Evolutionary conservation across 1,140 invertebrate species (phyloP).

Genomic region (Parasteatoda tepidariorum): DNA sequence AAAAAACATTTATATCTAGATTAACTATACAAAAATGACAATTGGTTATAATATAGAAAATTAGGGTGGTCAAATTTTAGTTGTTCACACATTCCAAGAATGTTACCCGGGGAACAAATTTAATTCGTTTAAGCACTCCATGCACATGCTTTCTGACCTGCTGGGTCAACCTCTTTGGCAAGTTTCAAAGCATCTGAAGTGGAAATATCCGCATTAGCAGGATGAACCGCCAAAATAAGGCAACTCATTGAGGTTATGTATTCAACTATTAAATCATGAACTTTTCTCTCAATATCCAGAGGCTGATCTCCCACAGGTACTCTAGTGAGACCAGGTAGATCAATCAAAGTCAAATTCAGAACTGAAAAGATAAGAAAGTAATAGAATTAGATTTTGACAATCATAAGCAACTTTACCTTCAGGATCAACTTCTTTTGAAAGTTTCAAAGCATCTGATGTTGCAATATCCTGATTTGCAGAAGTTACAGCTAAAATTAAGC

Average conservation of each 20-base stretch:
- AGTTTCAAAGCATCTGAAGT: slow-evolving; percentile 96
- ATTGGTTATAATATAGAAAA: too few species aligned
- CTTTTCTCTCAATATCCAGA: slow-evolving; percentile 90
- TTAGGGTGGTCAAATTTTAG: too few species aligned
- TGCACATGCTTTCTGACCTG: slow-evolving; percentile 72
- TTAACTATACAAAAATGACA: too few species aligned
- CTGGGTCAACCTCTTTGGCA: slow-evolving; percentile 92
- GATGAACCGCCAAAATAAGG: slow-evolving; percentile 93
- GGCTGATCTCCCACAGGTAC: slow-evolving; percentile 93
- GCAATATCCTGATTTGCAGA: slow-evolving; percentile 96
- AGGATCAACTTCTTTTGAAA: slow-evolving; percentile 93
- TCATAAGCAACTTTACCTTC: slow-evolving; percentile 77
- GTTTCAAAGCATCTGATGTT: slow-evolving; percentile 94
- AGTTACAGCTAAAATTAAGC: slow-evolving; percentile 94
- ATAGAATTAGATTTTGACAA: background rate
- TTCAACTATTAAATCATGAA: slow-evolving; percentile 92
- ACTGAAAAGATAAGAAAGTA: slow-evolving; percentile 47
- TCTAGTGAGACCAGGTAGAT: slow-evolving; percentile 60
- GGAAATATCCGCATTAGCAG: slow-evolving; percentile 91
- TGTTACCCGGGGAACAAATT: too few species aligned
- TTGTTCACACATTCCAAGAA: too few species aligned
- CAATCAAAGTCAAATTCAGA: slow-evolving; percentile 58
- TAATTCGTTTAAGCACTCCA: too few species aligned
- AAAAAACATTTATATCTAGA: too few species aligned
- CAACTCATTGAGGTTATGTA: slow-evolving; percentile 94